Evolutionary conservation across 2,113 vertebrate species (phyloP).

Genomic region (Calyptommatus sinebrachiatus): DNA sequence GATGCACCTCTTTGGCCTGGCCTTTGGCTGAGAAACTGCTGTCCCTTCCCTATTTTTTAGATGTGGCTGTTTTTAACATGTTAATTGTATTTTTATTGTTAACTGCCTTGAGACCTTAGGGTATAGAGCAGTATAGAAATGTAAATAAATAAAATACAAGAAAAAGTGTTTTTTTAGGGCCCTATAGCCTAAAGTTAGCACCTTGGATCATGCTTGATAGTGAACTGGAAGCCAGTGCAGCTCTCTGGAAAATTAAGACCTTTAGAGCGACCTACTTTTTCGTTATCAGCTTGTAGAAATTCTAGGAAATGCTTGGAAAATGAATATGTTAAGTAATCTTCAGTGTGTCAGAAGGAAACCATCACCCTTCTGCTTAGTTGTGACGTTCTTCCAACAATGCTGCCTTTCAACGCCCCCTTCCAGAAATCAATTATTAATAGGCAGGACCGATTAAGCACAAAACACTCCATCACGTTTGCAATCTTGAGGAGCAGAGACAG

Average conservation of each 20-base stretch:
- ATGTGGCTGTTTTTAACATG: too few species aligned
- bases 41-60: too few species aligned
- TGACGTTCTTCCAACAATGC: conserved; percentile 15
- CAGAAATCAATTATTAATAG: conserved; percentile 42
- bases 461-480: background rate
- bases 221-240: too few species aligned
- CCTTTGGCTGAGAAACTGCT: too few species aligned
- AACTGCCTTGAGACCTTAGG: too few species aligned
- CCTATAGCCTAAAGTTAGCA: too few species aligned
- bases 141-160: too few species aligned
- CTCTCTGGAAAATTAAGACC: conserved; percentile 13
- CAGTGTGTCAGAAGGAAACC: background rate
- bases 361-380: background rate
- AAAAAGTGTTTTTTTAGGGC: too few species aligned
- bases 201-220: too few species aligned
- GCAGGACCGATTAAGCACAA: conserved; percentile 21
- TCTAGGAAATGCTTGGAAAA: conserved; percentile 48
- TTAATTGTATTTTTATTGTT: too few species aligned
- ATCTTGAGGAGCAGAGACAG: conserved; percentile 12
- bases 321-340: conserved; percentile 22
- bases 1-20: too few species aligned
- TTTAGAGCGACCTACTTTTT: conserved; percentile 53
- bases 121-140: too few species aligned
- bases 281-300: conserved; percentile 13
- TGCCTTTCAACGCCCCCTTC: conserved; percentile 24